These are phyloP conservation scores for Ardeotis arabs DNA, from an alignment of 2,113 vertebrate species.

Conservation along the genomic window DNA sequence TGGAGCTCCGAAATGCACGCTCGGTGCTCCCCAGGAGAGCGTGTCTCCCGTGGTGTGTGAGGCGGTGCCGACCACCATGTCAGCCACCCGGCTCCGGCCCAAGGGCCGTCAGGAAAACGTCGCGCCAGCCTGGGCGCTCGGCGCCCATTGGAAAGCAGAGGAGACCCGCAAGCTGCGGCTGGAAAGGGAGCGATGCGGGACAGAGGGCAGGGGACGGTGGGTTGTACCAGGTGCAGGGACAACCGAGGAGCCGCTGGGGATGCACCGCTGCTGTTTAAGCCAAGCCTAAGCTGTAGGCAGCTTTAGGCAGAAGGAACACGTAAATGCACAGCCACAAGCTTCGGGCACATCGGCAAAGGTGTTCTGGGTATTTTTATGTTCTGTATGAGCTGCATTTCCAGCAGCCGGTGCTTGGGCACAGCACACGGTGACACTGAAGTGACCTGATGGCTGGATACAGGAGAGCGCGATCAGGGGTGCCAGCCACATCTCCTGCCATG, in stretches of 20 bases:
- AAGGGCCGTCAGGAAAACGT: neutral
- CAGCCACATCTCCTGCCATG: rapidly evolving
- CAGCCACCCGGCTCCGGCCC: neutral
- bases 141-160: neutral
- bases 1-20: rapidly evolving
- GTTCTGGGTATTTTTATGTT: neutral
- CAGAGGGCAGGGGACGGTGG: rapidly evolving
- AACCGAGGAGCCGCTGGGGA: rapidly evolving
- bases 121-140: rapidly evolving
- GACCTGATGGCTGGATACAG: rapidly evolving
- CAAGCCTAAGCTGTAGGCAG: neutral
- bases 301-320: rapidly evolving
- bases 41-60: rapidly evolving
- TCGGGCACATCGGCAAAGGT: rapidly evolving
- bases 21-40: neutral
- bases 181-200: neutral
- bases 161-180: neutral
- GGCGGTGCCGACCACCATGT: rapidly evolving
- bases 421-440: rapidly evolving
- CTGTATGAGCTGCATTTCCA: neutral
- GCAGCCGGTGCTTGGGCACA: neutral
- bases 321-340: too few species aligned
- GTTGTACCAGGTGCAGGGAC: neutral
- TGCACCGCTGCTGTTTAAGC: rapidly evolving
- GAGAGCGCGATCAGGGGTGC: neutral